Evolutionary conservation across 1,140 invertebrate genomes (phyloP).

Genomic region (Propsilocerus akamusi): DNA sequence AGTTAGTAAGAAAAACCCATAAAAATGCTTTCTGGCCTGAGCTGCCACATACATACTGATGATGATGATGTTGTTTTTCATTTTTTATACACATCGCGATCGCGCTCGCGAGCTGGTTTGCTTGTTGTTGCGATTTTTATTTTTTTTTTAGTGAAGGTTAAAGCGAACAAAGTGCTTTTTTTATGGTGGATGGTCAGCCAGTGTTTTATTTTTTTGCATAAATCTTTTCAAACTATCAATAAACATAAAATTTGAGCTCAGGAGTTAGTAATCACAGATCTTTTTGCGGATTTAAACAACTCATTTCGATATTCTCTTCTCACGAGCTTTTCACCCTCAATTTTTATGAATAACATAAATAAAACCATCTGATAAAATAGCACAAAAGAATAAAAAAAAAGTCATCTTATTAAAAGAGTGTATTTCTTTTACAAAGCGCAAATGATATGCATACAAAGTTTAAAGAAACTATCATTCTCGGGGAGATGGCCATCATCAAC

Average conservation of each 20-base stretch:
- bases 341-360: neutral
- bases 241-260: neutral
- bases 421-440: no score
- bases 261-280: neutral
- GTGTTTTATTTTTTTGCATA: neutral
- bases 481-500: no score
- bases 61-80: neutral
- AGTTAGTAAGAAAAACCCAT: neutral
- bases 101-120: no score
- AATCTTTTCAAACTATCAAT: neutral
- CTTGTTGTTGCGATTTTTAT: no score
- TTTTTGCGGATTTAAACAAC: no score
- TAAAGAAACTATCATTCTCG: no score
- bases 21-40: constrained; percentile 1
- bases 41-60: neutral
- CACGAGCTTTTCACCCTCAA: no score
- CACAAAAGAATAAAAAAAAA: no score
- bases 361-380: no score
- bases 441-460: no score
- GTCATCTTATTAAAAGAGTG: no score
- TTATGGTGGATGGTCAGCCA: constrained; percentile 2
- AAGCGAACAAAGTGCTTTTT: constrained; percentile 2
- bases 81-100: constrained; percentile 2
- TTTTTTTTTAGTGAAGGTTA: neutral
- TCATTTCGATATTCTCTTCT: no score